These are phyloP conservation scores for Mesorhabditis spiculigera DNA, from an alignment of 2,888 invertebrate genomes.

Conservation along the genomic window DNA sequence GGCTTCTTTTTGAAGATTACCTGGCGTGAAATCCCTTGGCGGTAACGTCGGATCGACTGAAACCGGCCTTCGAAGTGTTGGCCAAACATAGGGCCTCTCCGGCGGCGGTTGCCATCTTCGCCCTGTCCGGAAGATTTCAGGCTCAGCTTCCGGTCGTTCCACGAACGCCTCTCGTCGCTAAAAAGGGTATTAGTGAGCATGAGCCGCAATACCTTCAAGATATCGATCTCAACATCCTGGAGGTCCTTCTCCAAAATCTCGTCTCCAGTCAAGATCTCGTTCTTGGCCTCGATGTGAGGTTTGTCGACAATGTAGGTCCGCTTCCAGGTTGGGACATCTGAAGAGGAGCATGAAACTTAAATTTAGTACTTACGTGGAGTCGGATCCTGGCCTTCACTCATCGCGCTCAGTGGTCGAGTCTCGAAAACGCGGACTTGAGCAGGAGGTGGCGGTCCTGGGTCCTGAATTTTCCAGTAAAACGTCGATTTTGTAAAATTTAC, in stretches of 20 bases:
- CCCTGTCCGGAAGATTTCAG: constrained; percentile 47
- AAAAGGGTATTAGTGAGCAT: constrained; percentile 8
- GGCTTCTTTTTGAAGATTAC: constrained; percentile 9
- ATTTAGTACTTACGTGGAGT: neutral
- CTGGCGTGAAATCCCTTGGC: constrained; percentile 36
- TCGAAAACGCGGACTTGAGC: constrained; percentile 49
- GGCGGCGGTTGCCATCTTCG: constrained; percentile 58
- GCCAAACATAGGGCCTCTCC: constrained; percentile 53
- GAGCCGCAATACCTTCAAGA: constrained; percentile 33
- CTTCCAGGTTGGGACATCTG: constrained; percentile 33
- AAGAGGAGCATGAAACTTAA: constrained; percentile 13
- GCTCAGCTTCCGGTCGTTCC: constrained; percentile 44
- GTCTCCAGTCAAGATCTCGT: constrained; percentile 54
- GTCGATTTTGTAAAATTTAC: neutral
- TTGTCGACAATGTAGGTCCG: constrained; percentile 48
- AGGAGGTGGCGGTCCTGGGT: constrained; percentile 15
- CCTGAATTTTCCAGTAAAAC: constrained; percentile 6
- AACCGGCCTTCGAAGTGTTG: constrained; percentile 34
- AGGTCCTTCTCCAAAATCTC: constrained; percentile 52
- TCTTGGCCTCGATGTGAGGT: constrained; percentile 40
- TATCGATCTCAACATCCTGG: constrained; percentile 49
- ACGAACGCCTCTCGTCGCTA: constrained; percentile 53
- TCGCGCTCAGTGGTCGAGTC: constrained; percentile 49
- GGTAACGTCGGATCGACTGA: constrained; percentile 34
- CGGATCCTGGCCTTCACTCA: constrained; percentile 28